A percentile compares a stretch with the other conserved stretches of the same genome.
Conservation (phyloP, 1,140 invertebrate species). For the Trachelipus rathkii region DNA sequence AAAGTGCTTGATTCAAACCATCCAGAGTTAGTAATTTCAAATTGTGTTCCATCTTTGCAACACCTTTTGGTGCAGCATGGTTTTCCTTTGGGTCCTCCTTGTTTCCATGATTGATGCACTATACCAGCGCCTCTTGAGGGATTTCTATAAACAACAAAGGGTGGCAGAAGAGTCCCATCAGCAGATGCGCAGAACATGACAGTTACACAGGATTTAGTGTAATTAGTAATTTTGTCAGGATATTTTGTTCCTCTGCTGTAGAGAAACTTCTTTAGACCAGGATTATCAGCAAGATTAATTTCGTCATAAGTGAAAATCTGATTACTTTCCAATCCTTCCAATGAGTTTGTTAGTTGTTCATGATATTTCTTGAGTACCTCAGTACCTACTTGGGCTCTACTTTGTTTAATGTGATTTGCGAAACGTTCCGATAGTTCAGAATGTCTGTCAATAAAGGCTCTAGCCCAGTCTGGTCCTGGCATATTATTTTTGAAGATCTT, state of each 20-base stretch:
- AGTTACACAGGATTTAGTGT: no score
- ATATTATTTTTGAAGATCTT: background rate
- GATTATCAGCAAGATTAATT: background rate
- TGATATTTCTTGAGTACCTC: background rate
- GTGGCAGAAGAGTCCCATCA: conserved; percentile 12
- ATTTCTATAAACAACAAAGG: conserved; percentile 8
- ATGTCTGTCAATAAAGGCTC: background rate
- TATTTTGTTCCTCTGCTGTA: background rate
- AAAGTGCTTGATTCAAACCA: background rate
- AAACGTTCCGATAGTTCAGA: background rate
- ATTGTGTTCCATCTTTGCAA: background rate
- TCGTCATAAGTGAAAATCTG: conserved; percentile 5
- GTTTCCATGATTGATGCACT: background rate
- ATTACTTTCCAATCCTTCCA: background rate
- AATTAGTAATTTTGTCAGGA: background rate
- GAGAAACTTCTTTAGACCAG: background rate
- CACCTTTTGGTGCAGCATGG: background rate
- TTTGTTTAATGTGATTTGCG: background rate
- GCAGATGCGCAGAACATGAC: conserved; percentile 5
- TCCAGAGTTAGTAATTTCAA: background rate
- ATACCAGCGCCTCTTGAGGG: background rate
- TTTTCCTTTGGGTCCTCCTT: background rate
- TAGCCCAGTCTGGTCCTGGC: background rate
- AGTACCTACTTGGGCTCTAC: background rate
- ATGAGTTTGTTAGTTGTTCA: background rate